Base-by-base conservation (phyloP, 1,140 invertebrate genomes). In the Meteorus sp. region DNA sequence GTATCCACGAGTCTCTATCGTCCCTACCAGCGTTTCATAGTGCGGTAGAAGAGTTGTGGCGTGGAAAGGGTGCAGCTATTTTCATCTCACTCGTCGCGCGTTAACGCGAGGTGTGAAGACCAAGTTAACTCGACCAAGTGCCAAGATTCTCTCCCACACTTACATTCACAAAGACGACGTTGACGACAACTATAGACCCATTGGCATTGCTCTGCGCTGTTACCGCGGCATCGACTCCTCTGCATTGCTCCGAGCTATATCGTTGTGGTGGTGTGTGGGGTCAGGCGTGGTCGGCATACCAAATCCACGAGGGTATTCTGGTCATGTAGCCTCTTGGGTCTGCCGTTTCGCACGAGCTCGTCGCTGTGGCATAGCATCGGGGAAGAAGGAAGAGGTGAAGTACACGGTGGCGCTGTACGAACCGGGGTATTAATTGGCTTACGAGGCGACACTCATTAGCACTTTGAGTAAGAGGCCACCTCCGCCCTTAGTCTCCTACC, bases 381-480 rank as follows among this genome's bases (percentile, higher is more conserved):
- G n/a, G n/a, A n/a, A n/a, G n/a, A n/a, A n/a, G n/a, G n/a, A n/a
- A n/a, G n/a, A n/a, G n/a, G n/a, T n/a, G n/a, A n/a, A n/a, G n/a
- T 15, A 29, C 22, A 22, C 45, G 27, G 41, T 25, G 11, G 53
- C 25, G 56, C 22, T 51, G 56, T 51, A 50, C 22, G 47, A 50
- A 51, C 41, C 33, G 48, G 67, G 64, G 74, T 73, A 79, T 80
- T 78, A 80, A 80, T 80, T 80, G 77, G 78, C 77, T 80, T 80
- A 79, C 75, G 75, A 75, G 75, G 75, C 74, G 77, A 79, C 77
- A 76, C 75, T 79, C 76, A 80, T 78, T 78, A 80, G 76, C 76
- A 80, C 76, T 78, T 78, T 77, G 73, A 76, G 72, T 69, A 69
- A 69, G 67, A 69, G 66, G 68, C 59, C 59, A 59, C 47, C 56